Evolutionary conservation across 2,797 vertebrate species (phyloP), one percentile per base, ranked within the genome.

Genomic region (Rhinophrynus dorsalis): DNA sequence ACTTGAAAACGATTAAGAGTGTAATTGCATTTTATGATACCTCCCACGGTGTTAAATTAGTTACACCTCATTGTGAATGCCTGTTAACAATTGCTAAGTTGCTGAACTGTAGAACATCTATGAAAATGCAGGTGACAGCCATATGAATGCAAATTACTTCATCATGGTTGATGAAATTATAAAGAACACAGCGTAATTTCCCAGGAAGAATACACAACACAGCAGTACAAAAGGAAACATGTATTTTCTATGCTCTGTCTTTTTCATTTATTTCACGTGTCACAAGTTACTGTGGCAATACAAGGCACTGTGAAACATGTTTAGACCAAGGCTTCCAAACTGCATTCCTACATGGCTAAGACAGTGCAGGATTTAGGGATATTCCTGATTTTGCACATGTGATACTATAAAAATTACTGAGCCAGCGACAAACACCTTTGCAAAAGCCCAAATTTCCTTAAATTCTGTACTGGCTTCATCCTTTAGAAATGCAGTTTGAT

Each of bases 41-140:
- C 42, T 58, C 51, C 68, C 24, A 64, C 42, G 32, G 69, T 72
- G 54, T 65, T 65, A 72, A 51, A 72, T 72, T 65, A 72, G 69
- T 59, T 51, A 52, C 54, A 65, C 67, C 67, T 62, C 20, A 55
- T 62, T 55, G 15, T 45, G 47, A 70, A 55, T 55, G 58, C 62
- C 58, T 62, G 47, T 54, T 70, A 70, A 47, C 20, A 58, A 51
- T 33, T 38, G 11, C 54, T 72, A 65, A 65, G 55, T 33, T 32
- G 40, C 61, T 65, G 42, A 65, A 32, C 51, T 58, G 54, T 17
- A 20, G 44, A 72, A 72, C 44, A 52, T 65, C 52, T 37, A 58
- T 40, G 52, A 56, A 63, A 64, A 58, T 50, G 35, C 62, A 59
- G 54, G 60, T 51, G 60, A 65, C 68, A 65, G 29, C 60, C 35